Evolutionary conservation across 1,140 invertebrate species (phyloP).

Genomic region (Riptortus pedestris): DNA sequence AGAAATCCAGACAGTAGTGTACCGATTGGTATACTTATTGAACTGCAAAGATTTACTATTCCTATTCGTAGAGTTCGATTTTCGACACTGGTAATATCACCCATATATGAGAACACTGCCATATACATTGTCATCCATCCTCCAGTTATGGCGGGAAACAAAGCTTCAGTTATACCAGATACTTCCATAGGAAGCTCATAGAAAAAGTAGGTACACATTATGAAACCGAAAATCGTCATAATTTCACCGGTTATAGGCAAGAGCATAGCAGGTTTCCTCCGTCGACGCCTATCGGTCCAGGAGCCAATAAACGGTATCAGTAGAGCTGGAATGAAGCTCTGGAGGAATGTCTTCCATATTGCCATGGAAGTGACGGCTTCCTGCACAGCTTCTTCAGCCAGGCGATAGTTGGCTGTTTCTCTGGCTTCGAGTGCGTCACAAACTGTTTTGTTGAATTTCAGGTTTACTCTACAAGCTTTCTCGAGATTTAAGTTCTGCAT

Average conservation of each 20-base stretch:
- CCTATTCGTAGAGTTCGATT: slow-evolving; percentile 71
- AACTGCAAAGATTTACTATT: slow-evolving; percentile 70
- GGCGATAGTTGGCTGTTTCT: slow-evolving; percentile 56
- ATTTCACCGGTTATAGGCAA: slow-evolving; percentile 72
- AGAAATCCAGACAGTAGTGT: slow-evolving; percentile 34
- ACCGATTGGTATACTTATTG: slow-evolving; percentile 60
- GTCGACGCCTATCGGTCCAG: slow-evolving; percentile 43
- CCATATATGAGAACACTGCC: slow-evolving; percentile 80
- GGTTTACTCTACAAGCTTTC: slow-evolving; percentile 71
- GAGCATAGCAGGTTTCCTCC: slow-evolving; percentile 72
- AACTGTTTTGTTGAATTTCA: slow-evolving; percentile 53
- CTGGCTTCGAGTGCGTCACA: slow-evolving; percentile 59
- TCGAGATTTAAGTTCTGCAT: slow-evolving; percentile 76
- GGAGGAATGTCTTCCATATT: slow-evolving; percentile 68
- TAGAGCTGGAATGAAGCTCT: slow-evolving; percentile 60
- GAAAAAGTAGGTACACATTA: slow-evolving; percentile 68
- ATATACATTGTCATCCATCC: slow-evolving; percentile 83
- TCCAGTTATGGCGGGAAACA: slow-evolving; percentile 66
- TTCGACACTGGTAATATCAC: slow-evolving; percentile 68
- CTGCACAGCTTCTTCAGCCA: slow-evolving; percentile 57
- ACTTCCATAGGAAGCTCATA: slow-evolving; percentile 54
- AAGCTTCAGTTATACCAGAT: slow-evolving; percentile 59
- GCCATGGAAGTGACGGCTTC: slow-evolving; percentile 63
- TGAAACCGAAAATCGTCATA: slow-evolving; percentile 59
- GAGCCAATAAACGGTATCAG: slow-evolving; percentile 63